Base-by-base conservation (phyloP, 1,140 invertebrate genomes). In the Ephestia elutella region DNA sequence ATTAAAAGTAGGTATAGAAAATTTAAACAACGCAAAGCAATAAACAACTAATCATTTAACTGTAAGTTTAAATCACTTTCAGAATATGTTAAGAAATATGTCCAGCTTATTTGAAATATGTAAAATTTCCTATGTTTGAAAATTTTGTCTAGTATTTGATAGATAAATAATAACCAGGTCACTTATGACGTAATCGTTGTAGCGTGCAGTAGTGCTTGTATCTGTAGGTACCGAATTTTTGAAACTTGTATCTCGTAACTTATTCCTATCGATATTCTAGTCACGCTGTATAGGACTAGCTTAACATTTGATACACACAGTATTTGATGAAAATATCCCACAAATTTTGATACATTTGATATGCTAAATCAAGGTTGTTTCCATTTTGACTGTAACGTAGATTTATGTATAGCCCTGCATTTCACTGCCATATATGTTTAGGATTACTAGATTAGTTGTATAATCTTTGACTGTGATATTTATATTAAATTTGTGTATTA, bases 391-490 rank as follows among this genome's bases (percentile, higher is more conserved):
- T 63, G 62, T 61, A 63, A 62, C 25, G 51, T 71, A 73, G 64
- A 65, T 58, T 53, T 56, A 38, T 62, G 59, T 54, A 65, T 57
- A 68, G 69, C 65, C 62, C 66, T 68, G 66, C 73, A 73, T 80
- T 78, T 76, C 78, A 85, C 84, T 87, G 84, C 84, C 84, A 85
- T 87, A 77, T 78, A 75, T 67, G 68, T 71, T 70, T 80, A 83
- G 77, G 71, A 64, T 73, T 81, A 75, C 49, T 71, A 68, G 68
- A 74, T 81, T 86, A 86, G 82, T 83, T 82, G 66, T 82, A 66
- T 84, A 80, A 85, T 84, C 76, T 82, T 84, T 84, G 84, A 87
- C 84, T 87, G 84, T 87, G 84, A 87, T 87, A 87, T 84, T 87
- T 86, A 86, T 87, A 80, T 84, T 80, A 84, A 81, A 87, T 78